Base-by-base conservation (phyloP, 2,888 invertebrate species). In the Lordiphosa fenestrarum region DNA sequence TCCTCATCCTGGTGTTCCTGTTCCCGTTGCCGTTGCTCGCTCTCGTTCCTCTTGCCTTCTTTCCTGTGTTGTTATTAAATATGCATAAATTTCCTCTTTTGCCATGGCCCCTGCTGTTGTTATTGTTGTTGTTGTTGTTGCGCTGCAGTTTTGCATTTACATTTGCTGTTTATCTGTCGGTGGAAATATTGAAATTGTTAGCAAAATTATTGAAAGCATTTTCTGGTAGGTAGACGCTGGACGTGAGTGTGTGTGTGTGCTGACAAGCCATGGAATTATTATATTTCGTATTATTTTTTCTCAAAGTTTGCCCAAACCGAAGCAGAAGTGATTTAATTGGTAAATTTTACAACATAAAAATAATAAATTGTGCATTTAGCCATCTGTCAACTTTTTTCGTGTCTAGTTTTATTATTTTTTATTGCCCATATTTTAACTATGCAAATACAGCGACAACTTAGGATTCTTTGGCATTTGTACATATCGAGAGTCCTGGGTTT, bases 31-130 rank as follows among this genome's bases (percentile, higher is more conserved):
- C 6, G 19, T 50, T 40, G n/a, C 15, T 15, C 15, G n/a, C 2
- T 1, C 15, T 39, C 6, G 19, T 38, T 46, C 35, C 54, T n/a
- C 19, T 13, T 37, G 6, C 40, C 7, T 12, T 35, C 4, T 52
- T 36, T 47, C 39, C 58, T 15, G 42, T 77, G 74, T 77, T 80
- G 60, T 71, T 78, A 78, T 78, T 78, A 78, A 78, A 78, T 78
- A 80, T 78, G 77, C 80, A 78, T 80, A 78, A 81, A 71, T 81
- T 81, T 73, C 54, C 66, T 73, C 67, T 78, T 66, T 71, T 66
- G 69, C 64, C 58, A 46, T 13, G 13, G 30, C 40, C 19, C 13
- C 35, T 50, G 19, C 38, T 30, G 25, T 15, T 47, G 25, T 33
- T 58, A 25, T 68, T 63, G 44, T 15, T 47, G 25, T 36, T 58